phyloP scores from a whole-genome alignment of 2,888 invertebrate species.

The Sarcophaga carnaria region DNA sequence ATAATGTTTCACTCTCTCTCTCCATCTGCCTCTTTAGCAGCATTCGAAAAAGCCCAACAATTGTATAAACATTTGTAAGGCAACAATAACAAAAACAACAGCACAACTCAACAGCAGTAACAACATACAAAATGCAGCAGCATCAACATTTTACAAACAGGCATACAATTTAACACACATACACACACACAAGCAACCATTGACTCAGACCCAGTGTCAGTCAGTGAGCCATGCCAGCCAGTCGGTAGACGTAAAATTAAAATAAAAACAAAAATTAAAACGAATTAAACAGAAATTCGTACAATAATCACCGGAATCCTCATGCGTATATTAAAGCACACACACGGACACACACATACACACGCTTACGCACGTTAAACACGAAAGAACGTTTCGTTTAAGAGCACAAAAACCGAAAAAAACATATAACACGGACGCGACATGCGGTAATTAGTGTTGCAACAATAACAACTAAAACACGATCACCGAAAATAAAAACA shows the following conservation, averaged over 20 bases:
- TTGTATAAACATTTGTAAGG: constrained; percentile 36
- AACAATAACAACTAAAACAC: constrained; percentile 14
- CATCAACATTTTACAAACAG: constrained; percentile 28
- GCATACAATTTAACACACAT: background rate
- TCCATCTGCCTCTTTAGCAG: too few species aligned
- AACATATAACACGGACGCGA: constrained; percentile 59
- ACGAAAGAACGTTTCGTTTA: too few species aligned
- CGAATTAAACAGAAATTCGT: constrained; percentile 16
- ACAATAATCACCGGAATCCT: constrained; percentile 63
- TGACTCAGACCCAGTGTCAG: background rate
- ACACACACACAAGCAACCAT: background rate
- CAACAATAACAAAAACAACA: constrained; percentile 36
- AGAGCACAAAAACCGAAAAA: background rate
- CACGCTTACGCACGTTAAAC: too few species aligned
- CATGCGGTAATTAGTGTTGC: constrained; percentile 69
- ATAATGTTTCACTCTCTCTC: too few species aligned
- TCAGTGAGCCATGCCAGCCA: constrained; percentile 25
- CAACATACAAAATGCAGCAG: constrained; percentile 6
- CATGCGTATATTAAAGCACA: constrained; percentile 57
- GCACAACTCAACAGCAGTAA: constrained; percentile 12
- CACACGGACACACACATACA: constrained; percentile 15
- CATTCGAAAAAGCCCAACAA: too few species aligned
- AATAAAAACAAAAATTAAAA: constrained; percentile 9
- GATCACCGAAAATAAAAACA: constrained; percentile 39
- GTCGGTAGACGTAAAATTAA: background rate